Base-by-base conservation (phyloP, 2,113 vertebrate genomes). In the Saimiri boliviensis region DNA sequence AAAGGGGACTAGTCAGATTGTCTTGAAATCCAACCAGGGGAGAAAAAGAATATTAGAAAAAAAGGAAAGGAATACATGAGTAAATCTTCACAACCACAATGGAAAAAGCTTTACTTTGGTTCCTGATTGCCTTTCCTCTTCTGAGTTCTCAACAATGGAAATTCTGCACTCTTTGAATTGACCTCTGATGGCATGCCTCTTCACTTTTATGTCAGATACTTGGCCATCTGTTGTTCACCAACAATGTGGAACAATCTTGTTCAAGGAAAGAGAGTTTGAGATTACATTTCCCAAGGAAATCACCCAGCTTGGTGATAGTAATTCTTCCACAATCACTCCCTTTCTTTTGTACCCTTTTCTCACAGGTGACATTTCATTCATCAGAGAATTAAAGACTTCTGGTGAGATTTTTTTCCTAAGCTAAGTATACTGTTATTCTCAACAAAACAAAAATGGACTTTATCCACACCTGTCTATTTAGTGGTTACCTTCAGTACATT, bases 311-410 rank as follows among this genome's bases (percentile, higher is more conserved):
- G 13, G 27, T 27, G 60, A 54, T 68, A 58, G 16, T 74, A n/a
- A 80, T 70, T 90, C 37, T 76, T 45, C 27, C 47, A 79, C 21
- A 68, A 45, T 73, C 73, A 25, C 25, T 84, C 30, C 14, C 23
- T 11, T 88, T 42, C 60, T 54, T 93, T 63, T 70, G 13, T 76
- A 58, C 3, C 6, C 16, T 40, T 93, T 94, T 56, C 45, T 84
- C 16, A 76, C 83, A 86, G 93, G 10, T 92, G 83, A 66, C 68
- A 32, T 87, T 90, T 96, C 85, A 93, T 70, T 94, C 76, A 66
- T 45, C 70, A 88, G 54, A 87, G 83, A 92, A 95, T 90, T 85
- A 81, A 2, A 88, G 80, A 71, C 52, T 66, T 73, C 21, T 73
- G 4, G 52, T 42, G 45, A 45, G 42, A 12, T 25, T 10, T 81